Conservation (phyloP, 2,113 vertebrate species). For the Anthoscopus minutus region DNA sequence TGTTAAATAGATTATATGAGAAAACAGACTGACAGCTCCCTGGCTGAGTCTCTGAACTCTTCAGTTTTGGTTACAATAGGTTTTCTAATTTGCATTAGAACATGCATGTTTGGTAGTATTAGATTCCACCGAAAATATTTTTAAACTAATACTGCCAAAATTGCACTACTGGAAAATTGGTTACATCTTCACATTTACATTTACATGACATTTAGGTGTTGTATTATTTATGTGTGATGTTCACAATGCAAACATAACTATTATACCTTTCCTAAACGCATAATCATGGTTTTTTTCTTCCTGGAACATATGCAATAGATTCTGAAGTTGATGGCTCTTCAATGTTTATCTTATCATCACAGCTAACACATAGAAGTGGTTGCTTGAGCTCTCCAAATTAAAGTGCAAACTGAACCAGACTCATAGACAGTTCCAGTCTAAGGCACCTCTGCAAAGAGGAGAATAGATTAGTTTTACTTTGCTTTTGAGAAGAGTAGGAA, state of each 20-base stretch:
- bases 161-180: not conserved
- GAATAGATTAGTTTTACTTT: not conserved
- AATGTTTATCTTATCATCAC: not conserved
- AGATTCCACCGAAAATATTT: not conserved
- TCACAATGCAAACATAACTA: not conserved
- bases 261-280: not conserved
- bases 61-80: not conserved
- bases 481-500: not conserved
- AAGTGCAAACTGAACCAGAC: not conserved
- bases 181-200: not conserved
- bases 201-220: not conserved
- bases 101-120: not conserved
- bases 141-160: not conserved
- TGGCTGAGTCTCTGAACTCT: not conserved
- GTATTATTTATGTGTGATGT: not conserved
- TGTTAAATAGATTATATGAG: not conserved
- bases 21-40: not conserved
- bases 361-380: not conserved
- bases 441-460: not conserved
- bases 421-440: not conserved
- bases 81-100: not conserved
- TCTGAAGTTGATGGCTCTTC: not conserved
- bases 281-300: not conserved
- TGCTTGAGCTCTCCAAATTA: not conserved
- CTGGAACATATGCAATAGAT: not conserved